Conservation (phyloP, 2,888 invertebrate species). For the Cephalotes varians region DNA sequence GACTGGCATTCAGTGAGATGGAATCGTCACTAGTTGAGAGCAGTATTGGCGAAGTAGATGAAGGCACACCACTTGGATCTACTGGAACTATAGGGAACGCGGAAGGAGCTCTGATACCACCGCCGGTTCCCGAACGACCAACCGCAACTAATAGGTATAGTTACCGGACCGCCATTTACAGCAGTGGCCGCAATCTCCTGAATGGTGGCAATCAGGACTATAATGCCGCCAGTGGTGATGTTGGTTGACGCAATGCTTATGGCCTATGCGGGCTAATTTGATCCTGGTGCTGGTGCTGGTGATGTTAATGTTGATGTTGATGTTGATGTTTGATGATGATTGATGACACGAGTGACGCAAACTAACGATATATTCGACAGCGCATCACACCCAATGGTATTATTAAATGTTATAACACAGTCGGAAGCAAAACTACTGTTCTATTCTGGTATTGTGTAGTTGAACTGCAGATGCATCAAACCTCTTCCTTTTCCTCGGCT, state of each 20-base stretch:
- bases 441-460: not conserved
- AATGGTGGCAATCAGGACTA: conserved; percentile 85
- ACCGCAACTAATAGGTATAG: conserved; percentile 89
- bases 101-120: conserved; percentile 86
- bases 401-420: conserved; percentile 12
- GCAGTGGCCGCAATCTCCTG: conserved; percentile 86
- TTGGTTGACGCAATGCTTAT: conserved; percentile 94
- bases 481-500: not conserved
- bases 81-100: conserved; percentile 81
- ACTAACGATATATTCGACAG: conserved; percentile 39
- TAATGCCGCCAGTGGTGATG: conserved; percentile 86
- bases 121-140: conserved; percentile 88
- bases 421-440: not conserved
- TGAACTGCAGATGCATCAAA: not conserved
- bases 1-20: conserved; percentile 88
- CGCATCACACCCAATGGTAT: conserved; percentile 4
- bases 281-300: conserved; percentile 68
- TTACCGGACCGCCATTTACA: conserved; percentile 90
- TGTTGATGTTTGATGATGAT: conserved; percentile 24
- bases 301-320: conserved; percentile 20
- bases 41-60: conserved; percentile 87
- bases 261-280: conserved; percentile 91
- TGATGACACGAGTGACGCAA: conserved; percentile 48
- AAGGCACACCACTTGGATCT: conserved; percentile 78
- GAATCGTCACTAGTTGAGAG: conserved; percentile 87